A percentile compares a stretch with the other conserved stretches of the same genome.
Conservation (phyloP, 92 coral and sea anemone genomes). For the Epizoanthus illoricatus region DNA sequence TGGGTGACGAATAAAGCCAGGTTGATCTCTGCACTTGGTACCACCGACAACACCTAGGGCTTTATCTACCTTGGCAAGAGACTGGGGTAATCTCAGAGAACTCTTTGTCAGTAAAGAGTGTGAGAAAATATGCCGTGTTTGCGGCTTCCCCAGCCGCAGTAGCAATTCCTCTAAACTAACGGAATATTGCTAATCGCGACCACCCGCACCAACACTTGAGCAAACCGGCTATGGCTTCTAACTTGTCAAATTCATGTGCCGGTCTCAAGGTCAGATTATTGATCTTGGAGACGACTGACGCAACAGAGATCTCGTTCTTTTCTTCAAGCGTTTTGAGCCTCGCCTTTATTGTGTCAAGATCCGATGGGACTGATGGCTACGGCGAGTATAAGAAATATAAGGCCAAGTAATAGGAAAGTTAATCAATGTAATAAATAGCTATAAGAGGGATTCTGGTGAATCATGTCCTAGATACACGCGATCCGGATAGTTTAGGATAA, state of each 20-base stretch:
- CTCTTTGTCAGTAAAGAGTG: constrained; percentile 30
- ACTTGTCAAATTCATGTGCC: constrained; percentile 18
- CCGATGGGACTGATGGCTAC: background rate
- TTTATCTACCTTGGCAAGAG: constrained; percentile 24
- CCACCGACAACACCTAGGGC: background rate
- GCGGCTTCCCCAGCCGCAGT: constrained; percentile 12
- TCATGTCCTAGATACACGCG: too few species aligned
- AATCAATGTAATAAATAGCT: background rate
- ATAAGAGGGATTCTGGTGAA: background rate
- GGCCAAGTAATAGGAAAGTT: background rate
- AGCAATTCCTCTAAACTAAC: constrained; percentile 12
- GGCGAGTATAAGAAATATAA: background rate
- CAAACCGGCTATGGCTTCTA: constrained; percentile 11
- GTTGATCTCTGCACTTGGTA: background rate
- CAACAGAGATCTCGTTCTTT: background rate
- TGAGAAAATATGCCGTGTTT: background rate
- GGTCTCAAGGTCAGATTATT: constrained; percentile 5
- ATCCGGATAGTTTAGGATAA: too few species aligned
- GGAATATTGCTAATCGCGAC: background rate
- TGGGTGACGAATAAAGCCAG: background rate
- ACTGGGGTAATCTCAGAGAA: constrained; percentile 8
- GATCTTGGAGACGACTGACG: background rate
- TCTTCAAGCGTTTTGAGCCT: constrained; percentile 6
- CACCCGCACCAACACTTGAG: constrained; percentile 16
- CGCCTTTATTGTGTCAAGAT: background rate